Percentiles rank a stretch among this genome's conserved stretches.
These are phyloP conservation scores for Beroe forskalii DNA, from an alignment of 37 sponge, comb jelly and placozoan species.

Conservation along the genomic window DNA sequence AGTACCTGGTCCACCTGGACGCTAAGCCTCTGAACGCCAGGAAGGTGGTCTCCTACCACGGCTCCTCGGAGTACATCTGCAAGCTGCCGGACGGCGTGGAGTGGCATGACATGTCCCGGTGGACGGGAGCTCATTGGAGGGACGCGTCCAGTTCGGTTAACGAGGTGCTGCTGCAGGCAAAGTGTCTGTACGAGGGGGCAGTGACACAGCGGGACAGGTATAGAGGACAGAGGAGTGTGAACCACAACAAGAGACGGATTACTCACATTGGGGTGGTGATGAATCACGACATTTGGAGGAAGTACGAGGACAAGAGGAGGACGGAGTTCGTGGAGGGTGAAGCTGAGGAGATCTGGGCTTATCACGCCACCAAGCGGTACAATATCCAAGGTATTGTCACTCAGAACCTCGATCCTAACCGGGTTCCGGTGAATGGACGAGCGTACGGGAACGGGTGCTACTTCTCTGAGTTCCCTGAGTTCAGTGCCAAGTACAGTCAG, in stretches of 20 bases:
- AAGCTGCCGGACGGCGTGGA: background rate
- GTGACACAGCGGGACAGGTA: background rate
- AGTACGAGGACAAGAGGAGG: background rate
- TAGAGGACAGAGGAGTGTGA: background rate
- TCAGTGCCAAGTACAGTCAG: background rate
- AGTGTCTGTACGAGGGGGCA: conserved; percentile 14
- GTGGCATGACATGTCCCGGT: background rate
- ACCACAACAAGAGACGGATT: background rate
- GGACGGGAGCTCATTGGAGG: background rate
- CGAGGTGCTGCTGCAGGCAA: conserved; percentile 7
- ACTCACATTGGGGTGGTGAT: background rate
- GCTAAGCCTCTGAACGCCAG: conserved; percentile 17
- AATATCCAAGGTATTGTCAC: background rate
- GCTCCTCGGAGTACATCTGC: background rate
- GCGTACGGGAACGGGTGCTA: conserved; percentile 49
- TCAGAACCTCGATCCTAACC: background rate
- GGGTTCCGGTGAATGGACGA: conserved; percentile 16
- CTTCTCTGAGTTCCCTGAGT: conserved; percentile 52
- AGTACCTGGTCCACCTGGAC: background rate
- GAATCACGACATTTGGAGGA: background rate
- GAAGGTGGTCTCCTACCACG: background rate
- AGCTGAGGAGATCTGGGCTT: conserved; percentile 30
- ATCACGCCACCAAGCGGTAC: background rate
- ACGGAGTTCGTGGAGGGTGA: background rate
- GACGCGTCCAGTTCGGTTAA: background rate